phyloP scores from a whole-genome alignment of 2,797 vertebrate genomes.

The Accipiter minullus region DNA sequence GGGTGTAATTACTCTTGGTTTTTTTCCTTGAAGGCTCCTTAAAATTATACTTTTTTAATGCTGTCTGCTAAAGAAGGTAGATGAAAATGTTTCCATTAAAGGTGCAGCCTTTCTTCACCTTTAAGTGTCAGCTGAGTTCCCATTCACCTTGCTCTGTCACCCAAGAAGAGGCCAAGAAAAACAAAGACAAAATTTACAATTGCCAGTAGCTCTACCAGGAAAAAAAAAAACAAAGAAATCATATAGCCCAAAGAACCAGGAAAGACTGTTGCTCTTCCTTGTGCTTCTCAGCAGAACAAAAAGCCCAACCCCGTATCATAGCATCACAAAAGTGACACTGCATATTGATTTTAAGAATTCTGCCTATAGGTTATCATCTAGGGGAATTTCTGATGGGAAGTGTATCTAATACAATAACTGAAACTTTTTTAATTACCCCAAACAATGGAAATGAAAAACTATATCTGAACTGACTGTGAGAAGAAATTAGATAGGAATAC shows the following conservation, averaged over 20 bases:
- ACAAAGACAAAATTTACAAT: neutral
- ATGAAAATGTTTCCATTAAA: neutral
- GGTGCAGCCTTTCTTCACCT: neutral
- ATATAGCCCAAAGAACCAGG: neutral
- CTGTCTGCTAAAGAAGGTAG: neutral
- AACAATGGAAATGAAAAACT: neutral
- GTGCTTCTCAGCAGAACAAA: neutral
- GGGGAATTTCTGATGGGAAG: neutral
- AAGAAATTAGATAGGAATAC: neutral
- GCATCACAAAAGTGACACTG: neutral
- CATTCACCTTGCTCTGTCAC: neutral
- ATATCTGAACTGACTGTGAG: neutral
- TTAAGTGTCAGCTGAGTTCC: neutral
- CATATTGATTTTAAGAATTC: neutral
- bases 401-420: neutral
- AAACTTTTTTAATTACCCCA: conserved; percentile 12
- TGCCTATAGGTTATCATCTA: neutral
- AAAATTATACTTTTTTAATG: neutral
- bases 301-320: neutral
- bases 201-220: neutral
- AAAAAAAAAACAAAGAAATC: neutral
- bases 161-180: neutral
- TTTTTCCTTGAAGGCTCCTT: neutral
- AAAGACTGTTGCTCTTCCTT: neutral
- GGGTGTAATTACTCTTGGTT: neutral